These are phyloP conservation scores for Panthera leo DNA, from an alignment of 2,113 vertebrate genomes.

Conservation along the genomic window DNA sequence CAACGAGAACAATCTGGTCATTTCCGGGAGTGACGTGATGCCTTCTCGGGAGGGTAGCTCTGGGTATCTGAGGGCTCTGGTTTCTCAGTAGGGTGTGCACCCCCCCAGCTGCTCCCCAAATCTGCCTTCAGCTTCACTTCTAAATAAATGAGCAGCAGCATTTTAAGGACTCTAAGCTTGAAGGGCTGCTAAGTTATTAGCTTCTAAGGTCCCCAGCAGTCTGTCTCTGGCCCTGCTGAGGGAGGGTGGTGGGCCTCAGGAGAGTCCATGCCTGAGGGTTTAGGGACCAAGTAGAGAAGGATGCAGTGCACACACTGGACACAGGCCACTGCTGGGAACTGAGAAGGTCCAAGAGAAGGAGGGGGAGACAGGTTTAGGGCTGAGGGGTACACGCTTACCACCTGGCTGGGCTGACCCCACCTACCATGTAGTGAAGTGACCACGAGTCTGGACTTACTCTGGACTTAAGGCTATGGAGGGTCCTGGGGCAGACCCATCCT, in stretches of 20 bases:
- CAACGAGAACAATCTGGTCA: background rate
- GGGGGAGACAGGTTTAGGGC: background rate
- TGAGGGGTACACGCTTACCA: background rate
- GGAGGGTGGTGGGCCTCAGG: background rate
- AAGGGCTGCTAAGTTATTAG: background rate
- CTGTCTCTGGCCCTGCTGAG: background rate
- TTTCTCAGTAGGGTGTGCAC: background rate
- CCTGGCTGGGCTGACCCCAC: background rate
- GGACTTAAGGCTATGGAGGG: background rate
- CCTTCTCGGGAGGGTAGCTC: background rate
- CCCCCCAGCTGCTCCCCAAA: background rate
- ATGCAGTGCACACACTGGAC: background rate
- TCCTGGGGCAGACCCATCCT: background rate
- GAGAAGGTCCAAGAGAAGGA: background rate
- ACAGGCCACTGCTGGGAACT: background rate
- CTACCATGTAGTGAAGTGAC: background rate
- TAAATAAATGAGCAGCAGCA: background rate
- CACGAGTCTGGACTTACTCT: background rate
- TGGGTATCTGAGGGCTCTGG: accelerated
- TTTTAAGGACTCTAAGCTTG: background rate
- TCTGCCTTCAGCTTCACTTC: background rate
- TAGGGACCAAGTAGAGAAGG: background rate
- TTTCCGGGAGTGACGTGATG: background rate
- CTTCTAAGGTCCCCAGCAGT: background rate
- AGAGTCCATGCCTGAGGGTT: background rate